Evolutionary conservation across 37 sponge, comb jelly and placozoan genomes (phyloP).

Genomic region (Oopsacas minuta): DNA sequence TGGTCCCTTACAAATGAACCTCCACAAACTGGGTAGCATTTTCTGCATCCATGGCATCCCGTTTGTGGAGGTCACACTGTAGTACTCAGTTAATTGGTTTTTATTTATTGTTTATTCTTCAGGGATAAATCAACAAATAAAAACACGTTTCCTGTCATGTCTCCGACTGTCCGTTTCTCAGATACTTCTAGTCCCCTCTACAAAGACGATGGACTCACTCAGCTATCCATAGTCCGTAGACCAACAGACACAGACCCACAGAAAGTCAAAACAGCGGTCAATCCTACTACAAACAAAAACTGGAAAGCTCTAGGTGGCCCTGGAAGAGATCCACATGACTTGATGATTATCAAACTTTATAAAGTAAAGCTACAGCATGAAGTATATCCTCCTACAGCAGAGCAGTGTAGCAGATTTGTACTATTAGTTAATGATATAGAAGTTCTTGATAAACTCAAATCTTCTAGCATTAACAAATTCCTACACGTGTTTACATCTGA

Average conservation of each 20-base stretch:
- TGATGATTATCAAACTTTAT: conserved; percentile 54
- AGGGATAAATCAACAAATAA: background rate
- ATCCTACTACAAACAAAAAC: background rate
- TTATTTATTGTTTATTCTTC: too few species aligned
- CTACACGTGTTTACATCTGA: conserved; percentile 77
- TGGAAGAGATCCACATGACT: conserved; percentile 40
- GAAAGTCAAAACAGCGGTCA: background rate
- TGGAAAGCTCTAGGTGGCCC: conserved; percentile 46
- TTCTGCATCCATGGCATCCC: too few species aligned
- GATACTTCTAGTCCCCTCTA: background rate
- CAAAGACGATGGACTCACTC: background rate
- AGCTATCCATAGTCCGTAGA: background rate
- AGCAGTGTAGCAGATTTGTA: conserved; percentile 55
- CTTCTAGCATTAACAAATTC: conserved; percentile 82
- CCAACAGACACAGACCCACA: background rate
- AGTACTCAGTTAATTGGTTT: background rate
- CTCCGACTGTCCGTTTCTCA: background rate
- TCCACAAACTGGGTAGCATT: too few species aligned
- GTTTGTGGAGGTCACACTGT: too few species aligned
- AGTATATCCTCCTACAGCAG: conserved; percentile 36
- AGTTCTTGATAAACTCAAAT: conserved; percentile 57
- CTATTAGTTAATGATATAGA: conserved; percentile 69
- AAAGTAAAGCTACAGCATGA: conserved; percentile 71
- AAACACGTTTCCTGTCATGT: background rate
- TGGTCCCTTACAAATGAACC: too few species aligned